phyloP scores from a whole-genome alignment of 2,113 vertebrate genomes.

The Corvus cornix region DNA sequence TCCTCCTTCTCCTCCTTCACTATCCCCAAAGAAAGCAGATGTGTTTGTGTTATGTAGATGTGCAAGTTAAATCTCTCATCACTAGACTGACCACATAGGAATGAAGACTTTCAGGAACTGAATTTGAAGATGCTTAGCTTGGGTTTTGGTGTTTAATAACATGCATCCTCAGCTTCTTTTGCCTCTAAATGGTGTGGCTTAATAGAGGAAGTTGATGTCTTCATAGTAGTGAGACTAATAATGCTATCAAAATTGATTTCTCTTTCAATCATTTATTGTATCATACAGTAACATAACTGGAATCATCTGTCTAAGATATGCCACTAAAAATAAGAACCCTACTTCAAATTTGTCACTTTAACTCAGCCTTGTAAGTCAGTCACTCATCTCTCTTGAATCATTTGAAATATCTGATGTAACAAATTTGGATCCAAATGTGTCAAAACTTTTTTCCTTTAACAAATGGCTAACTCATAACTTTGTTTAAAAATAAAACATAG shows the following conservation, averaged over 20 bases:
- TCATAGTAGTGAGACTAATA: neutral
- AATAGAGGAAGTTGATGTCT: neutral
- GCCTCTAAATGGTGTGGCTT: neutral
- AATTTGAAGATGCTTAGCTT: neutral
- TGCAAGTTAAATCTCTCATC: neutral
- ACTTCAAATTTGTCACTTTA: neutral
- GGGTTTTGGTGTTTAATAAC: neutral
- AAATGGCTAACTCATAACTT: neutral
- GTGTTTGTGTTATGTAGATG: neutral
- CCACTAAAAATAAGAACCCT: neutral
- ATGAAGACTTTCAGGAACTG: neutral
- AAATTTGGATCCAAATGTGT: neutral
- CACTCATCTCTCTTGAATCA: neutral
- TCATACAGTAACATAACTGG: neutral
- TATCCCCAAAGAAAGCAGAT: neutral
- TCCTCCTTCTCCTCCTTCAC: neutral
- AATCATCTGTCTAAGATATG: neutral
- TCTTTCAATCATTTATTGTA: neutral
- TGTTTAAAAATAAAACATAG: neutral
- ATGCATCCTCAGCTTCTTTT: neutral
- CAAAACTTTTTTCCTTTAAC: neutral
- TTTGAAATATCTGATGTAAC: neutral
- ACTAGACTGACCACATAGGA: neutral
- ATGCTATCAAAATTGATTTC: neutral
- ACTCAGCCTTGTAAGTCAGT: neutral